Evolutionary conservation across 2,113 vertebrate species (phyloP).

Genomic region (Alligator sinensis): DNA sequence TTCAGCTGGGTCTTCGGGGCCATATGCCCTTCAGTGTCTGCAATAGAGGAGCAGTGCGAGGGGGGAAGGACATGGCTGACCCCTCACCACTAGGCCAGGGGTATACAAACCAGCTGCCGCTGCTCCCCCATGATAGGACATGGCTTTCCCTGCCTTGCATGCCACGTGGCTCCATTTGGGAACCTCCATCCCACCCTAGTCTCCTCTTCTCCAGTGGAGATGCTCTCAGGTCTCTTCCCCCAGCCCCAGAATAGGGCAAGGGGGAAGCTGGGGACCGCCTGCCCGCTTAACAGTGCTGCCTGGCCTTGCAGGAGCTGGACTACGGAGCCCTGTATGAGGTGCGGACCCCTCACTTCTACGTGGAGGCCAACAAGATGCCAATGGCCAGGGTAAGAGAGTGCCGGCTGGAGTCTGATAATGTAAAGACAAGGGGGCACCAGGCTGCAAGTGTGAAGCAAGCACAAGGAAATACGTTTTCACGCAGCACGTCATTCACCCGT

Average conservation of each 20-base stretch:
- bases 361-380: constrained; percentile 92
- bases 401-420: not conserved
- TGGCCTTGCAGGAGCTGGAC: constrained; percentile 83
- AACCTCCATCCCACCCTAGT: not conserved
- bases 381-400: constrained; percentile 81
- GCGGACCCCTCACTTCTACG: constrained; percentile 88
- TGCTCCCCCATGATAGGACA: not conserved
- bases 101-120: fast-evolving
- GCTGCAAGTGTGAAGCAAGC: too few relatives aligned
- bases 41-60: too few relatives aligned
- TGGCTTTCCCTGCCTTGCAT: fast-evolving
- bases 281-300: not conserved
- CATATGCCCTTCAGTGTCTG: too few relatives aligned
- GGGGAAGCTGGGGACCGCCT: not conserved
- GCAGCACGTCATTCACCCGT: too few relatives aligned
- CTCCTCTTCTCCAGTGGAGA: not conserved
- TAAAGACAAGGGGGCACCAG: too few relatives aligned
- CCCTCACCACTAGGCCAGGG: fast-evolving
- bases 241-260: not conserved
- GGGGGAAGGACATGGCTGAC: not conserved
- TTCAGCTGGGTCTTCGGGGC: too few relatives aligned
- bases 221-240: not conserved
- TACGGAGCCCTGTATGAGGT: constrained; percentile 89
- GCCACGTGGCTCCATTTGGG: not conserved
- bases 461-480: too few relatives aligned